Evolutionary conservation across 2,888 invertebrate species (phyloP).

Genomic region (Pristionchus maxplancki): DNA sequence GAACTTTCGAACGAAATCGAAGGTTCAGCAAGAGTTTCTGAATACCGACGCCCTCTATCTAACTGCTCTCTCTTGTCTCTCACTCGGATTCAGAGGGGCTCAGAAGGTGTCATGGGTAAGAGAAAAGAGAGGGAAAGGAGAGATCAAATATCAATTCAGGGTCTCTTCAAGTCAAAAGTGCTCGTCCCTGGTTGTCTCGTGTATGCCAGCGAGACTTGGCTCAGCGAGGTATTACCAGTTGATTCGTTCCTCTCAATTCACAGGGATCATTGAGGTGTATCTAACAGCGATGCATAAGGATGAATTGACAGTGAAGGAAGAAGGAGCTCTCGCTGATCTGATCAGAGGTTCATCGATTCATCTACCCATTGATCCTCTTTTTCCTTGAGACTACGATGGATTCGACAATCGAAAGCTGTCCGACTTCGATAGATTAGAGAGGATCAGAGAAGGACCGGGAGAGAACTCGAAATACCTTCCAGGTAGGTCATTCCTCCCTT

Average conservation of each 20-base stretch:
- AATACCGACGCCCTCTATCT: conserved; percentile 73
- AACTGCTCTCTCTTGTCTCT: conserved; percentile 66
- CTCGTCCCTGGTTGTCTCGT: conserved; percentile 86
- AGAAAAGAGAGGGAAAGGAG: not conserved
- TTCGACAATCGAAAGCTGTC: conserved; percentile 60
- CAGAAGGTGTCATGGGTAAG: conserved; percentile 55
- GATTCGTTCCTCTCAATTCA: not conserved
- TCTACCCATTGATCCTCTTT: not conserved
- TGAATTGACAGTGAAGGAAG: conserved; percentile 24
- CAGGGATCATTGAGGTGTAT: conserved; percentile 15
- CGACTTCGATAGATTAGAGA: conserved; percentile 61
- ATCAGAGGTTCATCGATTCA: conserved; percentile 14
- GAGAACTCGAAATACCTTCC: conserved; percentile 43
- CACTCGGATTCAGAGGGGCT: conserved; percentile 54
- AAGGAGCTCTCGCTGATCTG: conserved; percentile 26
- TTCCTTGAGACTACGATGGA: conserved; percentile 61
- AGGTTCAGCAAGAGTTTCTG: conserved; percentile 67
- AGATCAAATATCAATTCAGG: conserved; percentile 47
- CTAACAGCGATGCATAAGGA: not conserved
- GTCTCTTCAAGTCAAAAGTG: conserved; percentile 62
- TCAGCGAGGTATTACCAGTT: conserved; percentile 85
- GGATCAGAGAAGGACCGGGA: conserved; percentile 54
- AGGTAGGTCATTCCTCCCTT: not conserved
- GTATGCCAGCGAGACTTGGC: conserved; percentile 93
- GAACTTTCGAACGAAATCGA: conserved; percentile 63